Base-by-base conservation (phyloP, 1,140 invertebrate genomes). In the Bradysia coprophila region DNA sequence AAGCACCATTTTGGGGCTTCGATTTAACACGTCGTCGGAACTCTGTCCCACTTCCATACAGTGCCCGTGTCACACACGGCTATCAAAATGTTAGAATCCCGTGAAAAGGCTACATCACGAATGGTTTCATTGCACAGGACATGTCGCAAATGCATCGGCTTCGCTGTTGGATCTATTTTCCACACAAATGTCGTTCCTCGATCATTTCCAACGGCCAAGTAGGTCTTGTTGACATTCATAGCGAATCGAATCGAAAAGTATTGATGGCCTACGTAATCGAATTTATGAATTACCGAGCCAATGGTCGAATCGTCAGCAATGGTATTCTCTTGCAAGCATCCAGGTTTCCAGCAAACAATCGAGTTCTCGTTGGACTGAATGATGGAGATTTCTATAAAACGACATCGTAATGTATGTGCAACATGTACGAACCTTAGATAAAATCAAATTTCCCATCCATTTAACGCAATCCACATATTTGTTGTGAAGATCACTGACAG, bases 191-290 rank as follows among this genome's bases (percentile, higher is more conserved):
- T 85, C 47, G 82, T 81, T 5, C 92, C 92, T 38, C 78, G 74
- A 61, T 93, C 86, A 64, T 95, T 96, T 1, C 91, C 92, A 2
- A 95, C 56, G 1, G 90, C 91, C 53, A 97, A 72, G 19, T 71
- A 63, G 50, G 65, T 84, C 55, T 93, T 86, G 66, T 78, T 81
- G 51, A 81, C 86, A 64, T 96, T 91, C 59, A 96, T 78, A 0
- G 85, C 86, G 60, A 98, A 96, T 42, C 92, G 66, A 47, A 97
- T 87, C 63, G 95, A 98, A 92, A 92, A 97, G 51, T 97, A 94
- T 52, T 95, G 91, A 61, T 90, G 95, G 54, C 96, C 90, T 54
- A 89, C 89, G 50, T 88, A 91, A 46, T 95, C 88, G 59, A 95
- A 94, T 24, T 85, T 67, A 57, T 94, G 86, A 23, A 96, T 70